Percentiles rank a stretch among this genome's conserved stretches.
Conservation (phyloP, 2,113 vertebrate genomes). For the Ameiurus melas region DNA sequence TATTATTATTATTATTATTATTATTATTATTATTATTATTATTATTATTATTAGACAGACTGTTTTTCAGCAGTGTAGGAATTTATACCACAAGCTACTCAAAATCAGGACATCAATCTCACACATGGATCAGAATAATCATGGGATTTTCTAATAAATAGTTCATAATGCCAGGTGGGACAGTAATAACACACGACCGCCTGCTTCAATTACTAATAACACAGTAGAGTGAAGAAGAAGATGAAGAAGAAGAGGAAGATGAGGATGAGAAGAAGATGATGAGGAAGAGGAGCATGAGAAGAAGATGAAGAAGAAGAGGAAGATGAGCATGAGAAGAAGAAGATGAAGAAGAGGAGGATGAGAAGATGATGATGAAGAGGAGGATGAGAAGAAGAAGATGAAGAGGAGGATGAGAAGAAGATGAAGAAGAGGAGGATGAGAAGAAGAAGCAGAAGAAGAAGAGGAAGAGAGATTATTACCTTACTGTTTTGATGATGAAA, state of each 20-base stretch:
- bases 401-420: too few species aligned
- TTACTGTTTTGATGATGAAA: not conserved
- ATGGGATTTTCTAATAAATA: not conserved
- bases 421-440: too few species aligned
- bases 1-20: not conserved
- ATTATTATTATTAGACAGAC: not conserved
- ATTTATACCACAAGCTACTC: not conserved
- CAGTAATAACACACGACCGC: not conserved
- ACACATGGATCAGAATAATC: not conserved
- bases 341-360: not conserved
- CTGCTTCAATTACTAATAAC: not conserved
- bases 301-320: not conserved
- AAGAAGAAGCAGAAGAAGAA: too few species aligned
- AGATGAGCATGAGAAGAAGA: too few species aligned
- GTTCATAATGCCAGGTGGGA: not conserved
- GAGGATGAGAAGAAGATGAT: not conserved
- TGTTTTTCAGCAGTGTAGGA: not conserved
- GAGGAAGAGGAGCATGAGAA: not conserved
- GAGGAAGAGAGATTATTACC: constrained; percentile 2
- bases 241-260: not conserved
- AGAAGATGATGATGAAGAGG: not conserved
- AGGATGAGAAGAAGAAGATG: not conserved
- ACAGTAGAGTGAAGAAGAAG: not conserved
- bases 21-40: not conserved
- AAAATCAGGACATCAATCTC: not conserved